Evolutionary conservation across 1,140 invertebrate species (phyloP), one percentile per base, ranked within the genome.

Genomic region (Plutomurus gul): DNA sequence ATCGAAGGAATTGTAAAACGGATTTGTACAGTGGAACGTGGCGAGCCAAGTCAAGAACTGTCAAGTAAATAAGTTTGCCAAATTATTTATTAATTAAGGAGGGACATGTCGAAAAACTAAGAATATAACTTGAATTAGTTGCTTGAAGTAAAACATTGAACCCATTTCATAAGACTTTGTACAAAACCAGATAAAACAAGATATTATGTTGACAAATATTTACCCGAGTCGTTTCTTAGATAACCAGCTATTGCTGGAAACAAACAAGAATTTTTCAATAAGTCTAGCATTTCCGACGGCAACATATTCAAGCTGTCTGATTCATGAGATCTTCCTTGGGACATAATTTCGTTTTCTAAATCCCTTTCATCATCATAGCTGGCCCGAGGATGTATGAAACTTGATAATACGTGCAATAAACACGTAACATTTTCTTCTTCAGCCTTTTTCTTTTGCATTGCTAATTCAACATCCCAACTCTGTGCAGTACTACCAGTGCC

Each of bases 391-490:
- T 95, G 94, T 78, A 96, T 94, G 85, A 94, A 96, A 84, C 94
- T 94, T 0, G 94, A 93, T 76, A 96, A 86, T 1, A 96, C 93
- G 86, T 95, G 88, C 0, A 94, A 84, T 22, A 95, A 85, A 82
- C 92, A 95, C 0, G 95, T 95, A 5, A 97, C 95, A 85, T 97
- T 95, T 86, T 97, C 95, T 85, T 98, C 96, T 87, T 98, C 95
- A 81, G 93, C 93, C 60, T 92, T 91, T 86, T 97, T 95, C 11
- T 94, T 89, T 65, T 95, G 85, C n/a, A 98, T 86, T 27, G 95
- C 95, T 84, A 96, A 94, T 84, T 97, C 95, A 10, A 97, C 94
- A 87, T 98, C 96, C 96, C 96, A 98, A 33, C 93, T 94, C 84
- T 97, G 96, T 75, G 95, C 93, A 1, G 95, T 98, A 1, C 95